These are phyloP conservation scores for Heliothis peltigera DNA, from an alignment of 2,888 invertebrate genomes.

Conservation along the genomic window DNA sequence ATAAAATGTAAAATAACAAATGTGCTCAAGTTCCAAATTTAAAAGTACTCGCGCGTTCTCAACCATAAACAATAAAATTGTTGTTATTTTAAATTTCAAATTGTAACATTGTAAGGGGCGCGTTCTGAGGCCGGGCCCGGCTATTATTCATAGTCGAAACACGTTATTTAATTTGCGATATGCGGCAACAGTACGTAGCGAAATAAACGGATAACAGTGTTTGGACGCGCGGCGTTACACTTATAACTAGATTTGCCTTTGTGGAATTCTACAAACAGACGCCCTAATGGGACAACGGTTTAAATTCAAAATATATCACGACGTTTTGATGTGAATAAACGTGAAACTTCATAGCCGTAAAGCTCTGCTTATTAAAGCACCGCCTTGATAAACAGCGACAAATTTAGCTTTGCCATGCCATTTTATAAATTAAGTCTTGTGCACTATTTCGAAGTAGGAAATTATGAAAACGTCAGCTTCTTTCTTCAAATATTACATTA, in stretches of 20 bases:
- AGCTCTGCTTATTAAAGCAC: slow-evolving; percentile 74
- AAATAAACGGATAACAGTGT: slow-evolving; percentile 83
- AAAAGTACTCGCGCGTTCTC: slow-evolving; percentile 48
- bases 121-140: slow-evolving; percentile 61
- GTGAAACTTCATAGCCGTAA: slow-evolving; percentile 69
- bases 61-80: slow-evolving; percentile 60
- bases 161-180: slow-evolving; percentile 87
- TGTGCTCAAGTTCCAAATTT: slow-evolving; percentile 49
- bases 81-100: slow-evolving; percentile 75
- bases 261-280: slow-evolving; percentile 81
- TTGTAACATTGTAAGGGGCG: slow-evolving; percentile 66
- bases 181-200: slow-evolving; percentile 79
- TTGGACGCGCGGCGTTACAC: slow-evolving; percentile 78
- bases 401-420: slow-evolving; percentile 79
- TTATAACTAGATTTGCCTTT: slow-evolving; percentile 87
- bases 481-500: slow-evolving; percentile 72
- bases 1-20: slow-evolving; percentile 34
- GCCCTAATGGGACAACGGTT: slow-evolving; percentile 81
- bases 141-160: slow-evolving; percentile 81
- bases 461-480: slow-evolving; percentile 77
- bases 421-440: slow-evolving; percentile 79
- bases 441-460: slow-evolving; percentile 75
- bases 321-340: slow-evolving; percentile 70
- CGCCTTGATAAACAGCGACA: slow-evolving; percentile 75
- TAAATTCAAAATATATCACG: slow-evolving; percentile 82